phyloP scores from a whole-genome alignment of 2,888 invertebrate species.

The Melanchra persicariae region DNA sequence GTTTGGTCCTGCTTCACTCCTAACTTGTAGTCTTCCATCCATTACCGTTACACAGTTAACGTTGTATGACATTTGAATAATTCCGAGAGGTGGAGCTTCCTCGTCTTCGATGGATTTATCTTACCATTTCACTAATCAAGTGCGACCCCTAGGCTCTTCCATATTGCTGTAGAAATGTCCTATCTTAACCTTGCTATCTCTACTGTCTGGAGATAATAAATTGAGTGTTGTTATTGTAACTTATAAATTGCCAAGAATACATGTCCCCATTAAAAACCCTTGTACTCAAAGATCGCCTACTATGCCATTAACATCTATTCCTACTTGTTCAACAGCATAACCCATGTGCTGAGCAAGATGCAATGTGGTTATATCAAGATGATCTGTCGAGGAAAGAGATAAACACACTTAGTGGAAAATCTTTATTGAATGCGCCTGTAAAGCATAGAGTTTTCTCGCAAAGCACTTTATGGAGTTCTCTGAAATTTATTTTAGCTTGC shows the following conservation, averaged over 20 bases:
- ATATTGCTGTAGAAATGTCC: conserved; percentile 8
- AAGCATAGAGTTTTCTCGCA: conserved; percentile 30
- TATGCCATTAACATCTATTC: conserved; percentile 45
- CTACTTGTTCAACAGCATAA: conserved; percentile 34
- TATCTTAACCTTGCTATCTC: not conserved
- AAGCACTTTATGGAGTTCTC: conserved; percentile 48
- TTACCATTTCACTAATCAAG: conserved; percentile 39
- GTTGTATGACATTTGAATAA: conserved; percentile 73
- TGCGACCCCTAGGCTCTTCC: conserved; percentile 3
- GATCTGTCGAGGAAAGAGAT: conserved; percentile 27
- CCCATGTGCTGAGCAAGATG: conserved; percentile 33
- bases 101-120: conserved; percentile 60
- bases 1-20: conserved; percentile 62
- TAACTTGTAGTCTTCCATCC: conserved; percentile 67
- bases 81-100: conserved; percentile 67
- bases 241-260: conserved; percentile 11
- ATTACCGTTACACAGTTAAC: conserved; percentile 72
- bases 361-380: conserved; percentile 40
- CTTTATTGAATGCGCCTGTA: conserved; percentile 35
- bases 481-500: conserved; percentile 61
- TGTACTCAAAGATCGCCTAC: conserved; percentile 1
- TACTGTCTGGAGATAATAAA: conserved; percentile 8
- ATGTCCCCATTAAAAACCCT: conserved; percentile 19
- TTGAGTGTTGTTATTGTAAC: conserved; percentile 7
- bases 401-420: conserved; percentile 25